These are phyloP conservation scores for Drosophila parthenogenetica DNA, from an alignment of 2,888 invertebrate species.

Conservation along the genomic window DNA sequence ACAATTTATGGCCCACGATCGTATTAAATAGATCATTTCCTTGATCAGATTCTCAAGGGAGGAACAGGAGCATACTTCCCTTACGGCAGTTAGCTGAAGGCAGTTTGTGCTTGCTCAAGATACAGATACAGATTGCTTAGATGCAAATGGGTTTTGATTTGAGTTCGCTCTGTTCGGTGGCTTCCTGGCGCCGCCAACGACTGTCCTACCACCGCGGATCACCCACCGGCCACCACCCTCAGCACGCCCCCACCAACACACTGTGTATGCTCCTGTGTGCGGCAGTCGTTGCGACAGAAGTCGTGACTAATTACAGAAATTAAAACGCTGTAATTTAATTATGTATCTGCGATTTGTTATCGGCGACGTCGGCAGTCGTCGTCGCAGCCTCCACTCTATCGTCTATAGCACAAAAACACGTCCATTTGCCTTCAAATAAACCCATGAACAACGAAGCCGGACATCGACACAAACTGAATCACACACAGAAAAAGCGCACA, in stretches of 20 bases:
- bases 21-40: constrained; percentile 75
- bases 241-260: background rate
- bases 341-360: constrained; percentile 85
- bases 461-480: constrained; percentile 30
- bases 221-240: background rate
- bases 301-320: constrained; percentile 86
- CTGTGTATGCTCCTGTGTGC: constrained; percentile 30
- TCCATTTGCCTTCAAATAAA: constrained; percentile 40
- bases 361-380: constrained; percentile 68
- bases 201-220: constrained; percentile 5
- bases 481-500: constrained; percentile 37
- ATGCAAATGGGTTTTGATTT: constrained; percentile 68
- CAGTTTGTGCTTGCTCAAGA: constrained; percentile 41
- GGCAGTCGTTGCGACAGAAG: constrained; percentile 69
- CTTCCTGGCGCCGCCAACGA: constrained; percentile 63
- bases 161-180: constrained; percentile 50
- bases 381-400: constrained; percentile 41
- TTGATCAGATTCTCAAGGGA: constrained; percentile 51
- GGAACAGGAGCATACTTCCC: constrained; percentile 15
- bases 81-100: background rate
- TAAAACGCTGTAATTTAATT: constrained; percentile 86
- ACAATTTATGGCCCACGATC: constrained; percentile 67
- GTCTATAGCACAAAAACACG: constrained; percentile 36
- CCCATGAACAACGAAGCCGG: constrained; percentile 26
- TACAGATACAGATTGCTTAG: constrained; percentile 55